Evolutionary conservation across 1,140 invertebrate genomes (phyloP).

Genomic region (Drosophila repletoides): DNA sequence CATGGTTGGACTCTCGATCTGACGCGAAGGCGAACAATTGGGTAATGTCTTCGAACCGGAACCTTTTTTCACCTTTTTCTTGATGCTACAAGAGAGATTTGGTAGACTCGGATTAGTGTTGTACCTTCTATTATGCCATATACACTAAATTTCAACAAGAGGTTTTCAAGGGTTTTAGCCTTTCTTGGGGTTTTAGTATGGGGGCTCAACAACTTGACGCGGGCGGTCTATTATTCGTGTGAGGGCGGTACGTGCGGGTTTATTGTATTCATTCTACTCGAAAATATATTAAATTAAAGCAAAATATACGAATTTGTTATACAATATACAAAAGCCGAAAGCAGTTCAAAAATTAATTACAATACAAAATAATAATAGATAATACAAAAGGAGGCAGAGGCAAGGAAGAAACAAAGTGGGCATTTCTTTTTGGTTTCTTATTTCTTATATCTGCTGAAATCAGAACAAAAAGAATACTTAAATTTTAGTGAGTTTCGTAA

Average conservation of each 20-base stretch:
- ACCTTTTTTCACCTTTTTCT: slow-evolving; percentile 95
- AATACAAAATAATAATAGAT: slow-evolving; percentile 7
- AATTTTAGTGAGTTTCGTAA: slow-evolving; percentile 37
- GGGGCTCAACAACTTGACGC: slow-evolving; percentile 32
- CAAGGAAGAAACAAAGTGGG: slow-evolving; percentile 32
- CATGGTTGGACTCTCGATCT: slow-evolving; percentile 90
- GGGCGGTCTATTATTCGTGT: neutral
- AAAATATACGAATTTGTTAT: slow-evolving; percentile 54
- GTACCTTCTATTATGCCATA: no score
- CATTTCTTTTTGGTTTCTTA: slow-evolving; percentile 13
- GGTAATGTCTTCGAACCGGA: slow-evolving; percentile 93
- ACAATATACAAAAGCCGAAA: slow-evolving; percentile 70
- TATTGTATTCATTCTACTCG: slow-evolving; percentile 20
- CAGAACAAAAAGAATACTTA: slow-evolving; percentile 75
- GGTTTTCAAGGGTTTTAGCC: slow-evolving; percentile 7
- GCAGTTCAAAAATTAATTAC: slow-evolving; percentile 48
- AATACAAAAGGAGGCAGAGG: slow-evolving; percentile 41
- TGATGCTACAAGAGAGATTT: slow-evolving; percentile 87
- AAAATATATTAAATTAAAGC: slow-evolving; percentile 36
- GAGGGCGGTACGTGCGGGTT: slow-evolving; percentile 2
- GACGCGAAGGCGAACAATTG: slow-evolving; percentile 91
- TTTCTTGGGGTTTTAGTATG: slow-evolving; percentile 5
- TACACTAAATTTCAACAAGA: neutral
- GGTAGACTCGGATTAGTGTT: no score
- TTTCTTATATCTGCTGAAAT: slow-evolving; percentile 73